Evolutionary conservation across 1,140 invertebrate genomes (phyloP).

Genomic region (Protaetia brevitarsis): DNA sequence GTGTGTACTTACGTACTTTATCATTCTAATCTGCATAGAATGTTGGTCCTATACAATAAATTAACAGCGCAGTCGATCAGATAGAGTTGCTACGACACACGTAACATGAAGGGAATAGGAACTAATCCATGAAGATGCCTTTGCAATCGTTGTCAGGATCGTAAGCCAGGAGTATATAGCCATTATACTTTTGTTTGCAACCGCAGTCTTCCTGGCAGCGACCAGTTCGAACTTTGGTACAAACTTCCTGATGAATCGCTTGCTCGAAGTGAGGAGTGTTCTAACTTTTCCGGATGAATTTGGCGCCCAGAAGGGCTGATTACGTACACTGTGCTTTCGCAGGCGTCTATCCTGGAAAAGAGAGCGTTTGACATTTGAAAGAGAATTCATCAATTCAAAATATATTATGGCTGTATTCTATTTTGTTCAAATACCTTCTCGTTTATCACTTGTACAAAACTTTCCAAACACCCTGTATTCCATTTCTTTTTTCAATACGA

Average conservation of each 20-base stretch:
- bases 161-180: slow-evolving; percentile 83
- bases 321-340: slow-evolving; percentile 89
- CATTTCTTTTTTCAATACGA: too few relatives aligned
- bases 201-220: slow-evolving; percentile 80
- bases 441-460: too few relatives aligned
- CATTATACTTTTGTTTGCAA: slow-evolving; percentile 87
- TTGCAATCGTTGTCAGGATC: slow-evolving; percentile 91
- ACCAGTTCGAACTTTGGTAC: slow-evolving; percentile 75
- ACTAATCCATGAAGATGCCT: slow-evolving; percentile 95
- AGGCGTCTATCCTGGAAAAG: slow-evolving; percentile 74
- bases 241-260: slow-evolving; percentile 92
- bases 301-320: slow-evolving; percentile 89
- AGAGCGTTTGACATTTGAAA: too few relatives aligned
- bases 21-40: too few relatives aligned
- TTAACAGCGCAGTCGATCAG: too few relatives aligned
- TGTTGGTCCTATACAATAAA: too few relatives aligned
- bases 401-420: too few relatives aligned
- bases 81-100: slow-evolving; percentile 76
- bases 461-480: too few relatives aligned
- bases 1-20: too few relatives aligned
- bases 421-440: too few relatives aligned
- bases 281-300: slow-evolving; percentile 87
- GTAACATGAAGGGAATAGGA: slow-evolving; percentile 90
- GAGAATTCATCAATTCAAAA: too few relatives aligned
- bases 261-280: slow-evolving; percentile 94